phyloP scores from a whole-genome alignment of 2,113 vertebrate genomes.

The Edolisoma coerulescens region DNA sequence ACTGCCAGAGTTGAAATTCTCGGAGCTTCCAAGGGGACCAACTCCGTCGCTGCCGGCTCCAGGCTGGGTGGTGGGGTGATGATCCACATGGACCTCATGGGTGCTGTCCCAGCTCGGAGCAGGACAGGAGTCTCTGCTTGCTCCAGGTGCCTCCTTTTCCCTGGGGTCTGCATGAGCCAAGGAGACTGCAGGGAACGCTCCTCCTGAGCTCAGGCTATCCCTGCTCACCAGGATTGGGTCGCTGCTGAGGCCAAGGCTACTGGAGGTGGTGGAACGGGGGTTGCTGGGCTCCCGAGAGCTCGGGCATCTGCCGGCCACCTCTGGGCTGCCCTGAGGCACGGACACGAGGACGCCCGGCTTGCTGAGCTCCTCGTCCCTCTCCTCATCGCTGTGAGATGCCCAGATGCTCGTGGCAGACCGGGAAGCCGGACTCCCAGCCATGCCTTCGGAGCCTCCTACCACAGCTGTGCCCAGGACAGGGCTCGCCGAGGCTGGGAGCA shows the following conservation, averaged over 20 bases:
- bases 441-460: background rate
- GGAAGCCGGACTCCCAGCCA: fast-evolving
- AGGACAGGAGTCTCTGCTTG: background rate
- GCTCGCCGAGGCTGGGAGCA: fast-evolving
- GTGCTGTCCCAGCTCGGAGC: background rate
- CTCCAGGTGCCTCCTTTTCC: background rate
- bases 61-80: background rate
- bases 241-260: background rate
- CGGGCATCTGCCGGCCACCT: fast-evolving
- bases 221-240: background rate
- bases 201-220: background rate
- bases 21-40: fast-evolving
- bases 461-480: background rate
- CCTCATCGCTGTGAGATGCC: fast-evolving
- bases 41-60: fast-evolving
- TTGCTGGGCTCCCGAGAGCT: fast-evolving
- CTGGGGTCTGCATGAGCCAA: fast-evolving
- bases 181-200: background rate
- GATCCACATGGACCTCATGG: background rate
- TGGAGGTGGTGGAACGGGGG: fast-evolving
- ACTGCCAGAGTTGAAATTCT: background rate
- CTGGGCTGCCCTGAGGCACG: fast-evolving
- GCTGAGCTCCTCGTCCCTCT: background rate
- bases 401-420: fast-evolving
- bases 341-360: background rate